phyloP scores from a whole-genome alignment of 2,113 vertebrate species.

The Phyllopteryx taeniolatus region DNA sequence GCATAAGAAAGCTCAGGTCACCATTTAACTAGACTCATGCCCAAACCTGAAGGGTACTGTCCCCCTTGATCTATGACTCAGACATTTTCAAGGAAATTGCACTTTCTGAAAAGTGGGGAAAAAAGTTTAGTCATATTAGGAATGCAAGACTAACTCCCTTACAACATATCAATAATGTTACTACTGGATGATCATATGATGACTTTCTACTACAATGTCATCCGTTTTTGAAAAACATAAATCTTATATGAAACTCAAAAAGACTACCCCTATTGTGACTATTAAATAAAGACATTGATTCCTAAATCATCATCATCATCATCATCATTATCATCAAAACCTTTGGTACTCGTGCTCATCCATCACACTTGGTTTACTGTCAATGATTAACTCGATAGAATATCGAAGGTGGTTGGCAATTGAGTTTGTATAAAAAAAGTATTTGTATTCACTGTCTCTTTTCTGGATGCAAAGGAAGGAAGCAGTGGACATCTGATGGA shows the following conservation, averaged over 20 bases:
- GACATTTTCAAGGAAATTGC: slow-evolving; percentile 5
- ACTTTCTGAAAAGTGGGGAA: neutral
- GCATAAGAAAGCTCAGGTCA: slow-evolving; percentile 44
- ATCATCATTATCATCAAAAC: neutral
- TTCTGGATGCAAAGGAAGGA: neutral
- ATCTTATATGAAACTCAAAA: neutral
- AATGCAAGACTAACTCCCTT: neutral
- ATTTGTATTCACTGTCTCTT: neutral
- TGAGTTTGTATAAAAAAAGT: neutral
- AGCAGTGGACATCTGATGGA: neutral
- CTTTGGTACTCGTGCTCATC: neutral
- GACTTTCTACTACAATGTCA: too few relatives aligned
- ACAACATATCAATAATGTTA: too few relatives aligned
- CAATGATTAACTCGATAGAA: neutral
- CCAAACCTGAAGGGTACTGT: slow-evolving; percentile 12
- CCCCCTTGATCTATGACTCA: slow-evolving; percentile 17
- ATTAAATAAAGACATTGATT: neutral
- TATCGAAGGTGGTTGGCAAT: neutral
- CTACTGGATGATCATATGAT: too few relatives aligned
- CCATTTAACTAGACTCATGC: slow-evolving; percentile 35
- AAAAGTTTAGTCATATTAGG: neutral
- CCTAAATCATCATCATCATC: neutral
- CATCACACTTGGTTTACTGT: neutral
- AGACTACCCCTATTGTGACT: neutral
- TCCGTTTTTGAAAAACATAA: neutral